A percentile compares a stretch with the other conserved stretches of the same genome.
These are phyloP conservation scores for Nasua narica DNA, from an alignment of 2,797 vertebrate genomes.

Conservation along the genomic window DNA sequence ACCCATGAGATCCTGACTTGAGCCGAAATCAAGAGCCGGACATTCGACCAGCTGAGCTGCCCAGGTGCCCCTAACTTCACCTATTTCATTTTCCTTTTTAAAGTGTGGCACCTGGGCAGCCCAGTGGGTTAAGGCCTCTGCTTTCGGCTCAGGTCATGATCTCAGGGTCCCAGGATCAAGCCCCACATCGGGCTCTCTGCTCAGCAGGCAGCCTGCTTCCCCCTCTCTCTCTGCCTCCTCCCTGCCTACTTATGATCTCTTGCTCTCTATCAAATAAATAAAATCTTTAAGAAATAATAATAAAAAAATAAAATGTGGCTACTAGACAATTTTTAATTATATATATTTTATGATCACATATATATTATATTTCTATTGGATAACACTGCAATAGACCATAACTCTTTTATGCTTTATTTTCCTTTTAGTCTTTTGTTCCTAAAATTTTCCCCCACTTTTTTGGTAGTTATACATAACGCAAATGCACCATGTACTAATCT, in stretches of 20 bases:
- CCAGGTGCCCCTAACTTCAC: not conserved
- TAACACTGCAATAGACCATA: not conserved
- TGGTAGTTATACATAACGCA: not conserved
- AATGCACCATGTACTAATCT: not conserved
- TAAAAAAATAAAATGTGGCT: not conserved
- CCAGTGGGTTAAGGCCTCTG: too few relatives aligned
- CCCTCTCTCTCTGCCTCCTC: too few relatives aligned
- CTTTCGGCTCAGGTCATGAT: too few relatives aligned
- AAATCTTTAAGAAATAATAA: too few relatives aligned
- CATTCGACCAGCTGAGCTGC: not conserved
- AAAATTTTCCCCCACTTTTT: not conserved
- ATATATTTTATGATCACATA: not conserved
- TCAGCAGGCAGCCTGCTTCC: too few relatives aligned
- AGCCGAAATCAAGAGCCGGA: not conserved
- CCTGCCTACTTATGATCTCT: too few relatives aligned
- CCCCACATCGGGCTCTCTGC: too few relatives aligned
- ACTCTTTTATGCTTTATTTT: not conserved
- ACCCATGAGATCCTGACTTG: not conserved
- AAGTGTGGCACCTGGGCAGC: too few relatives aligned
- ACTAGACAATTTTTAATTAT: not conserved
- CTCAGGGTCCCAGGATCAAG: too few relatives aligned
- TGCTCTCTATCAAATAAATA: too few relatives aligned
- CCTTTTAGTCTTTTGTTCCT: not conserved
- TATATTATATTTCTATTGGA: not conserved
- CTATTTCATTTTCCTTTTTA: not conserved